Base-by-base conservation (phyloP, 2,888 invertebrate species). In the Euphydryas editha region DNA sequence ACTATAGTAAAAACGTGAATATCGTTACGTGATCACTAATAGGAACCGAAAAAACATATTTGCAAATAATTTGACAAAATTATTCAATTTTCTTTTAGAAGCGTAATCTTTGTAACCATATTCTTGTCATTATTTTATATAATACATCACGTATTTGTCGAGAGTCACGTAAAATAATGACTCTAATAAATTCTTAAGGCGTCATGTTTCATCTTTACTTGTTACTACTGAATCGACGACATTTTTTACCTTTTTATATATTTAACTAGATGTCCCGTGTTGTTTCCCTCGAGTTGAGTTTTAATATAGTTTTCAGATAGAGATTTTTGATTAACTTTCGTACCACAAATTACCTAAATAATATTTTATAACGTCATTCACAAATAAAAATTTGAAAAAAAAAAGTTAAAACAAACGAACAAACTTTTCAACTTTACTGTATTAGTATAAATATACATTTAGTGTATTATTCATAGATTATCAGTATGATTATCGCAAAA, bases 91-190 rank as follows among this genome's bases (percentile, higher is more conserved):
- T 47, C 18, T 54, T 24, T 10, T 10, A 17, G 2, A n/a, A n/a
- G 8, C 30, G 10, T 30, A 30, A 24, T 24, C n/a, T 17, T 30
- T 17, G 11, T 36, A 17, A 54, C n/a, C 51, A 54, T 36, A 17
- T 36, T 15, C 42, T 5, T 44, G 6, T n/a, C 42, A n/a, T 44
- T 2, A 44, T n/a, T 44, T 44, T 8, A 54, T 17, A 11, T 36
- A 10, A 8, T 11, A 54, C 17, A 17, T 30, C 54, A 36, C 54
- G 54, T 54, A 30, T 54, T 30, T 54, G 30, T 54, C 17, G 54
- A 62, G 46, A 60, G 65, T 68, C 68, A 68, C 68, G 65, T 65
- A 68, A 62, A 54, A 68, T 68, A 65, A 68, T 65, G 65, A 61
- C 36, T 39, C 4, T 36, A 17, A 54, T 36, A 21, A 54, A 54